A percentile compares a stretch with the other conserved stretches of the same genome.
These are phyloP conservation scores for Drosophila cyrtoloma DNA, from an alignment of 2,888 invertebrate genomes.

Conservation along the genomic window DNA sequence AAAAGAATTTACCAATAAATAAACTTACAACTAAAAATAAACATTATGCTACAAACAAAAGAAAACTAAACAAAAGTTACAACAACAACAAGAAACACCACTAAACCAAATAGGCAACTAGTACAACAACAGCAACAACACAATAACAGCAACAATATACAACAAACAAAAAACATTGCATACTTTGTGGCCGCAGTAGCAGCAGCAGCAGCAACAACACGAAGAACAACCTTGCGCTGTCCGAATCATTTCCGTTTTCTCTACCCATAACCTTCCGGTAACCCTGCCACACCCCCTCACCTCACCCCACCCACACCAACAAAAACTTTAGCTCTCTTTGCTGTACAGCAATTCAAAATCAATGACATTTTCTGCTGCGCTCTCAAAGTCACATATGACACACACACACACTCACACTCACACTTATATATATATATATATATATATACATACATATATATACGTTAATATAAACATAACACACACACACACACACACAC, in stretches of 20 bases:
- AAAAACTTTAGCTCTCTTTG: not conserved
- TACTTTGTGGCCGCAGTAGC: constrained; percentile 26
- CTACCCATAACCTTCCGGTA: not conserved
- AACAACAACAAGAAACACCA: constrained; percentile 39
- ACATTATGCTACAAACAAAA: constrained; percentile 56
- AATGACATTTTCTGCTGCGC: constrained; percentile 9
- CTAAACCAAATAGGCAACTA: constrained; percentile 29
- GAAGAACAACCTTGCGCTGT: constrained; percentile 23
- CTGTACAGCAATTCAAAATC: constrained; percentile 17
- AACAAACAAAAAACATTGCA: constrained; percentile 18
- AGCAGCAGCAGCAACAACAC: not conserved
- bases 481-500: not conserved
- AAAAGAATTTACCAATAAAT: constrained; percentile 21
- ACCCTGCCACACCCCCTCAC: not conserved
- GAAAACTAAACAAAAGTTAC: constrained; percentile 49
- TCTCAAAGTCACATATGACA: constrained; percentile 5
- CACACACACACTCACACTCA: not conserved
- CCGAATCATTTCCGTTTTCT: constrained; percentile 24
- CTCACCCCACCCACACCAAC: not conserved
- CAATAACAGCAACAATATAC: constrained; percentile 22
- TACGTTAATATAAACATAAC: not conserved
- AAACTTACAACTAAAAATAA: constrained; percentile 53
- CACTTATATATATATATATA: not conserved
- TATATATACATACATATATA: not conserved
- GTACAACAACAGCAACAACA: constrained; percentile 31